These are phyloP conservation scores for Serrognathus titanus DNA, from an alignment of 2,888 invertebrate species.

Conservation along the genomic window DNA sequence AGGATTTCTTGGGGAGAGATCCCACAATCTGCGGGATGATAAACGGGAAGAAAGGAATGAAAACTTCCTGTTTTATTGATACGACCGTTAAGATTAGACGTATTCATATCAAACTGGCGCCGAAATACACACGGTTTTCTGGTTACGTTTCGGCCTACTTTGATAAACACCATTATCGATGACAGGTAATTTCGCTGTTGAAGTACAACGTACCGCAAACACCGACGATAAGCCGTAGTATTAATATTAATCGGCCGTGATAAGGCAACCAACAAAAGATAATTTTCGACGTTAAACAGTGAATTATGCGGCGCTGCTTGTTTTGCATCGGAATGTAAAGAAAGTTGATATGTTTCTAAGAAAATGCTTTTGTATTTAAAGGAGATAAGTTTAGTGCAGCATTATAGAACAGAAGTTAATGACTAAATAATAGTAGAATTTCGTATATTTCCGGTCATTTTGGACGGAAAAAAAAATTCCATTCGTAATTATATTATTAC, in stretches of 20 bases:
- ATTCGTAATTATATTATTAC: too few relatives aligned
- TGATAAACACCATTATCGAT: slow-evolving; percentile 4
- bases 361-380: not conserved
- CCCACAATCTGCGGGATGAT: too few relatives aligned
- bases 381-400: too few relatives aligned
- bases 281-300: not conserved
- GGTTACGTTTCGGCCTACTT: not conserved
- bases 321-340: not conserved
- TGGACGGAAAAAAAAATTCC: too few relatives aligned
- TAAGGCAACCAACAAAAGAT: too few relatives aligned
- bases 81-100: not conserved
- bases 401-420: too few relatives aligned
- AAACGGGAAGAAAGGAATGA: not conserved
- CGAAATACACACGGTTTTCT: too few relatives aligned
- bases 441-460: too few relatives aligned
- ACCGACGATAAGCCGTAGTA: not conserved
- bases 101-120: too few relatives aligned
- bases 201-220: not conserved
- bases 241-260: too few relatives aligned
- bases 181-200: slow-evolving; percentile 9
- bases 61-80: slow-evolving; percentile 6
- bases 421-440: too few relatives aligned
- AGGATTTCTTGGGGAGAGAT: too few relatives aligned
- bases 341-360: not conserved
- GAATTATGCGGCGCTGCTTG: not conserved